A percentile compares a stretch with the other conserved stretches of the same genome.
Conservation (phyloP, 1,140 invertebrate species). For the Drosophila kikkawai region DNA sequence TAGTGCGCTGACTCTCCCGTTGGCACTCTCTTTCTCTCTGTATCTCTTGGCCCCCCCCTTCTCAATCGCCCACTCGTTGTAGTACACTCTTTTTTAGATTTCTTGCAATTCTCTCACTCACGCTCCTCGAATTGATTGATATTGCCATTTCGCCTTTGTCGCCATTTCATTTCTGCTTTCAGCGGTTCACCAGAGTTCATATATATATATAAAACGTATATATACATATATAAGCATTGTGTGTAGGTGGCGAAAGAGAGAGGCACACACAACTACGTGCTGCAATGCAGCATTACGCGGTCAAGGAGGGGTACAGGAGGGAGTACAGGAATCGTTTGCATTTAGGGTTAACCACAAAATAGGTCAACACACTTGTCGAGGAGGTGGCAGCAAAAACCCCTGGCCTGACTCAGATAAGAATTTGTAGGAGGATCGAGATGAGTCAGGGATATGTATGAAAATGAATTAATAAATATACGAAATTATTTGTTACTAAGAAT, state of each 20-base stretch:
- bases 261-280: constrained; percentile 40
- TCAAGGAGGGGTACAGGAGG: not conserved
- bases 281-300: constrained; percentile 41
- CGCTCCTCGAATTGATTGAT: constrained; percentile 74
- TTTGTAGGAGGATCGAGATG: constrained; percentile 24
- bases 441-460: constrained; percentile 15
- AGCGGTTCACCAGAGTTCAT: constrained; percentile 73
- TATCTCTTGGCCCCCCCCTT: not conserved
- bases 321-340: constrained; percentile 12
- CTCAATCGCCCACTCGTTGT: not conserved
- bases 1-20: constrained; percentile 63
- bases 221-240: not conserved
- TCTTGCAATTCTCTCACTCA: constrained; percentile 44
- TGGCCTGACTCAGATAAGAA: constrained; percentile 33
- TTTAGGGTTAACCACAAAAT: constrained; percentile 44
- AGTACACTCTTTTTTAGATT: constrained; percentile 34
- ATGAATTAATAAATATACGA: not conserved
- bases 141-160: constrained; percentile 70
- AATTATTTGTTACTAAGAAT: not conserved
- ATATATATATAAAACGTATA: constrained; percentile 7
- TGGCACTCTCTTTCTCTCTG: constrained; percentile 13
- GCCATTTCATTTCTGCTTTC: constrained; percentile 65
- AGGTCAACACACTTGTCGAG: constrained; percentile 44
- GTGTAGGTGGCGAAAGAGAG: constrained; percentile 23
- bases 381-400: constrained; percentile 1